Evolutionary conservation across 2,888 invertebrate genomes (phyloP), one percentile per base, ranked within the genome.

Genomic region (Agapostemon virescens): DNA sequence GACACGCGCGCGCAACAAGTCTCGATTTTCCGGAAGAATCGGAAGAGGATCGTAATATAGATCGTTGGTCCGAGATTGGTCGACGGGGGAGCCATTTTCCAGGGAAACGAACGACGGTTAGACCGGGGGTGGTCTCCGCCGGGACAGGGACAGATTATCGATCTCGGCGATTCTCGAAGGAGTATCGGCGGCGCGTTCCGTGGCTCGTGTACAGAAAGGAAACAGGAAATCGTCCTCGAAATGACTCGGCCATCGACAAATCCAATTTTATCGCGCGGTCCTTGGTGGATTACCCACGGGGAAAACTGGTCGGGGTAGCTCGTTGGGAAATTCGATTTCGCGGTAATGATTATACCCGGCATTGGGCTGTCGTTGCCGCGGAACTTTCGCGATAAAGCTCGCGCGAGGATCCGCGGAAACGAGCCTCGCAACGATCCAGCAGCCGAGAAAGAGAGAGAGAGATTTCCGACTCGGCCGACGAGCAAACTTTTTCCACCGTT

Each of bases 291-390:
- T 85, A 85, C 67, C 79, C 77, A 72, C 69, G 73, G 79, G 80
- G 80, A 82, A n/a, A 86, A 84, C 80, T 86, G 78, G 86, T 84
- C 78, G 72, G 58, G 84, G 76, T 68, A 85, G 42, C 75, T 84
- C 77, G 75, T 80, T 69, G 75, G 70, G 63, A 82, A 84, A 85
- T 86, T 85, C 82, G 80, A 86, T 85, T 82, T 66, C 71, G 74
- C 71, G 76, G 71, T 84, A 84, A 74, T 84, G 72, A 82, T 74
- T 76, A 70, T 80, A 80, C 74, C 55, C 55, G 40, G 70, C 71
- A 84, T 84, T 67, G 82, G 82, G 69, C 67, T 70, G 71, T 81
- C 82, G 64, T 77, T 77, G 80, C 67, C 55, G 42, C 13, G 84
- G 80, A 84, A 85, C 67, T 77, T 75, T 77, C 45, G 73, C 76